A percentile compares a stretch with the other conserved stretches of the same genome.
Conservation (phyloP, 2,888 invertebrate genomes). For the Suillia variegata region DNA sequence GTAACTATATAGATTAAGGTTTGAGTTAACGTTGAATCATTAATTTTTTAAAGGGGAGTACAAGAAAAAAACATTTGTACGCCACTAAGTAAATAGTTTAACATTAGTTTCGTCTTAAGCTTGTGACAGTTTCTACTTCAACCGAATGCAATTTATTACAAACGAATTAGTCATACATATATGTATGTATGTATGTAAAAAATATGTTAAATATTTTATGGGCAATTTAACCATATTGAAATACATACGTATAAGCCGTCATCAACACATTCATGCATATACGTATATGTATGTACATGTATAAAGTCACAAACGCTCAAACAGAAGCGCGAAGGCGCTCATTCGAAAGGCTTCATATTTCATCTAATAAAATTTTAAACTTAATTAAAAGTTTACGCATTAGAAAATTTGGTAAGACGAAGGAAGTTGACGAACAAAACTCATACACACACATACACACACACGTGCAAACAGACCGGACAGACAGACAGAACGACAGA, state of each 20-base stretch:
- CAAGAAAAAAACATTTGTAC: too few species aligned
- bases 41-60: too few species aligned
- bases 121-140: background rate
- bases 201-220: constrained; percentile 43
- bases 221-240: constrained; percentile 54
- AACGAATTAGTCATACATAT: too few species aligned
- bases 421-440: constrained; percentile 20
- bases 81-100: too few species aligned
- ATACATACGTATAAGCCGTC: constrained; percentile 47
- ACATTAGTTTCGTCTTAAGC: too few species aligned
- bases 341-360: constrained; percentile 3
- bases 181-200: too few species aligned
- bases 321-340: background rate
- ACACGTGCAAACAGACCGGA: too few species aligned
- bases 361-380: constrained; percentile 53
- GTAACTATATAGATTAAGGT: too few species aligned
- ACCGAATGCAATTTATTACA: background rate
- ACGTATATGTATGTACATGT: constrained; percentile 13
- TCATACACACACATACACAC: too few species aligned
- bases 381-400: constrained; percentile 54
- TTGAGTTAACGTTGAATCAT: too few species aligned
- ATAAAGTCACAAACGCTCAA: constrained; percentile 13
- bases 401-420: constrained; percentile 42
- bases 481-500: too few species aligned
- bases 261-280: constrained; percentile 10